These are phyloP conservation scores for Caracal caracal DNA, from an alignment of 2,113 vertebrate genomes.

Conservation along the genomic window DNA sequence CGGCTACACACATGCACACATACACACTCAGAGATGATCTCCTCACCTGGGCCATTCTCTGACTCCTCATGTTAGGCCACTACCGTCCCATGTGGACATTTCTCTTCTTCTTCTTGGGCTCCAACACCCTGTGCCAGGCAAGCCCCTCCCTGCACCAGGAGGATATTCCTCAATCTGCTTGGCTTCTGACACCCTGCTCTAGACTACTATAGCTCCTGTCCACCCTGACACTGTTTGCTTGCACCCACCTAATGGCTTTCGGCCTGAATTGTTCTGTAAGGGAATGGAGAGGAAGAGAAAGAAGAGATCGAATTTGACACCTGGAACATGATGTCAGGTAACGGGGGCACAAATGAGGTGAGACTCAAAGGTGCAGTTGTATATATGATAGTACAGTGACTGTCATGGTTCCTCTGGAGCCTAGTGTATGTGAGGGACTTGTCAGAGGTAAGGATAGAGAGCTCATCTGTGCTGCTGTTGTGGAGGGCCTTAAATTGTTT, in stretches of 20 bases:
- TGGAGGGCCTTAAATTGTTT: not conserved
- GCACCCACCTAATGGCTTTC: not conserved
- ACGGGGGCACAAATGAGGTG: not conserved
- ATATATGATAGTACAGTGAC: not conserved
- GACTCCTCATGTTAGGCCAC: too few species aligned
- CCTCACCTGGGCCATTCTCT: not conserved
- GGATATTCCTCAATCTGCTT: not conserved
- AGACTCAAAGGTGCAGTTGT: not conserved
- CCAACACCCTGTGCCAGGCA: not conserved
- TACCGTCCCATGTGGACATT: not conserved
- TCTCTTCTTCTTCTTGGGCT: not conserved
- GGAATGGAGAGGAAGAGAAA: not conserved
- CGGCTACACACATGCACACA: not conserved
- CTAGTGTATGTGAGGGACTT: not conserved
- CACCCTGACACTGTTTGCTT: not conserved
- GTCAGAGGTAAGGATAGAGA: not conserved
- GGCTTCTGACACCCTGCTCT: not conserved
- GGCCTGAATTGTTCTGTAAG: not conserved
- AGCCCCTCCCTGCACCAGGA: not conserved
- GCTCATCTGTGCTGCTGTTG: not conserved
- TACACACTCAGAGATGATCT: not conserved
- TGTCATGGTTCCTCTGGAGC: not conserved
- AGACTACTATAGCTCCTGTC: too few species aligned
- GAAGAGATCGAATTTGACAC: not conserved
- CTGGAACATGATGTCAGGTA: not conserved